Conservation (phyloP, 2,113 vertebrate genomes). For the Vidua macroura region DNA sequence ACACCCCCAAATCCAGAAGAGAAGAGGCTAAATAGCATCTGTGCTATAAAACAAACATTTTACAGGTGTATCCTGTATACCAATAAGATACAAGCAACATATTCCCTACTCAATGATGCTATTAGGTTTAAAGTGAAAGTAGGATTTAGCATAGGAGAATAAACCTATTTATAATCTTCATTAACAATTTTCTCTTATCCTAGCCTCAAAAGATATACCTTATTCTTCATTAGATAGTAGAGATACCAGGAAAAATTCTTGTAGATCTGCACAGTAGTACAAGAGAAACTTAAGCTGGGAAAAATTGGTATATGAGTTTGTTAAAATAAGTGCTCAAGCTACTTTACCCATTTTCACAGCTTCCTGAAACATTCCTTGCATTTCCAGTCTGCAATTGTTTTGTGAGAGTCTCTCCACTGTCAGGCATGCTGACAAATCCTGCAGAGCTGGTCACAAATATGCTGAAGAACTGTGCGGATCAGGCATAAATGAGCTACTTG, state of each 20-base stretch:
- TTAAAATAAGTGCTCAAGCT: neutral
- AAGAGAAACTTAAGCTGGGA: neutral
- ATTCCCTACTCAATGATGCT: neutral
- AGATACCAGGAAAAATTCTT: neutral
- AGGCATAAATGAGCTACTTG: neutral
- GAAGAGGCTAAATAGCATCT: neutral
- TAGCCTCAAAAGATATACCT: neutral
- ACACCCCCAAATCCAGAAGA: neutral
- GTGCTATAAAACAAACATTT: neutral
- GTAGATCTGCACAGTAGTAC: neutral
- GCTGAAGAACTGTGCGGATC: neutral
- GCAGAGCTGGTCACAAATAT: neutral
- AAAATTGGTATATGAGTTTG: neutral
- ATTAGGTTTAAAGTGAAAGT: neutral
- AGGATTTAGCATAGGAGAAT: neutral
- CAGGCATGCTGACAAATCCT: constrained; percentile 47
- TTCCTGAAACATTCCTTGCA: neutral
- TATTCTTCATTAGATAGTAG: neutral
- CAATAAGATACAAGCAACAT: neutral
- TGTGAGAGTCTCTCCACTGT: neutral
- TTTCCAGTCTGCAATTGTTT: neutral
- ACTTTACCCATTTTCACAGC: constrained; percentile 56
- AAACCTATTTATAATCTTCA: neutral
- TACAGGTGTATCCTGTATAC: neutral
- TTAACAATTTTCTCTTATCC: neutral